Base-by-base conservation (phyloP, 2,113 vertebrate species). In the Corythornis madagascariensis region DNA sequence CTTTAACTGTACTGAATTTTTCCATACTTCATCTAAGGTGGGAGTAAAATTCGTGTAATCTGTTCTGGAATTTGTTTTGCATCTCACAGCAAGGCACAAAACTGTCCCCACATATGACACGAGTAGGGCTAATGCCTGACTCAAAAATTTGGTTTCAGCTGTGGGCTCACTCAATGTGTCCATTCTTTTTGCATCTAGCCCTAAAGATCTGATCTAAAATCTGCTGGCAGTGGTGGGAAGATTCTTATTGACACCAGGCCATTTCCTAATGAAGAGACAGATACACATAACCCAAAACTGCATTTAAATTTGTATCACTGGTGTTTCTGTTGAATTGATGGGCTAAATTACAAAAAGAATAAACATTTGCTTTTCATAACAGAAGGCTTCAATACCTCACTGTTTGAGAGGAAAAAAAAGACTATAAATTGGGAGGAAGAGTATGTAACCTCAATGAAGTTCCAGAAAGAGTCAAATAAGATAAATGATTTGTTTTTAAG, bases 301-400 rank as follows among this genome's bases (percentile, higher is more conserved):
- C 61, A 70, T 87, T 94, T 72, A 79, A 28, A 59, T 85, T 69
- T 88, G 16, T 77, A 66, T 66, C 78, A 66, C 31, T 55, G 29
- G 10, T 74, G 35, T 73, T 93, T 79, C 64, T 42, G 69, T 16
- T 85, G 50, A 61, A 24, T 16, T 64, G 31, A 88, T 26, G 28
- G 89, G 17, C 9, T 63, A 92, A 89, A 95, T 70, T 91, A 63
- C 45, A 47, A 67, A 74, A 88, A 43, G 35, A 17, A 64, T 21
- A 76, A 89, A 66, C 38, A 83, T 89, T 87, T 92, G 40, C 33
- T 79, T 92, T 87, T 85, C 42, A 16, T 55, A 91, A 85, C 40
- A 70, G 28, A 83, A 77, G 25, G 70, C 40, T 88, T 89, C 43
- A 80, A 47, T 83, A 86, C 6, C 19, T 85, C 20, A n/a, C 67